These are phyloP conservation scores for Corythornis vintsioides DNA, from an alignment of 2,113 vertebrate genomes.

Conservation along the genomic window DNA sequence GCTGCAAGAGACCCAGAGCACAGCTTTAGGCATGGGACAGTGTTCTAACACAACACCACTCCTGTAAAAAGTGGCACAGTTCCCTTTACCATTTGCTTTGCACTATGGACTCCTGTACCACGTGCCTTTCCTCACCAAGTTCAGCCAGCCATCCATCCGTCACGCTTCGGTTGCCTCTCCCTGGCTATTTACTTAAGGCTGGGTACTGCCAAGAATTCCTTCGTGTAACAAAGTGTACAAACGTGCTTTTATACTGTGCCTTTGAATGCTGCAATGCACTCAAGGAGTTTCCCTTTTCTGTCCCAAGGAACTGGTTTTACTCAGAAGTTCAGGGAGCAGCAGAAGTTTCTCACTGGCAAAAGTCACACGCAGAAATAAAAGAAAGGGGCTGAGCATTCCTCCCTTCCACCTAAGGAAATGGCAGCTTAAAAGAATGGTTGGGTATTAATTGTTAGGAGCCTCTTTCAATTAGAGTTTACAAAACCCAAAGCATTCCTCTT, in stretches of 20 bases:
- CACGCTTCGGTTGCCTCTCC: not conserved
- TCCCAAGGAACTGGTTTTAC: not conserved
- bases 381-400: not conserved
- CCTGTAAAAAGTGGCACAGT: not conserved
- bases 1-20: not conserved
- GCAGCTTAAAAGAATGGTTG: not conserved
- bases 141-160: not conserved
- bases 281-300: not conserved
- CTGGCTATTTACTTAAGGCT: slow-evolving; percentile 32
- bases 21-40: not conserved
- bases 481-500: not conserved
- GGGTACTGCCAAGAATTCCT: slow-evolving; percentile 10
- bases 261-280: not conserved
- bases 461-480: not conserved
- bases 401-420: not conserved
- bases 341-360: not conserved
- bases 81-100: not conserved
- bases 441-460: not conserved
- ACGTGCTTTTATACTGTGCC: not conserved
- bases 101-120: fast-evolving
- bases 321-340: not conserved
- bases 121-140: not conserved
- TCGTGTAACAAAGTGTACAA: not conserved
- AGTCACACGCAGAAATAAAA: not conserved
- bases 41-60: not conserved